These are phyloP conservation scores for Mus caroli DNA, from an alignment of 2,797 vertebrate genomes.

Conservation along the genomic window DNA sequence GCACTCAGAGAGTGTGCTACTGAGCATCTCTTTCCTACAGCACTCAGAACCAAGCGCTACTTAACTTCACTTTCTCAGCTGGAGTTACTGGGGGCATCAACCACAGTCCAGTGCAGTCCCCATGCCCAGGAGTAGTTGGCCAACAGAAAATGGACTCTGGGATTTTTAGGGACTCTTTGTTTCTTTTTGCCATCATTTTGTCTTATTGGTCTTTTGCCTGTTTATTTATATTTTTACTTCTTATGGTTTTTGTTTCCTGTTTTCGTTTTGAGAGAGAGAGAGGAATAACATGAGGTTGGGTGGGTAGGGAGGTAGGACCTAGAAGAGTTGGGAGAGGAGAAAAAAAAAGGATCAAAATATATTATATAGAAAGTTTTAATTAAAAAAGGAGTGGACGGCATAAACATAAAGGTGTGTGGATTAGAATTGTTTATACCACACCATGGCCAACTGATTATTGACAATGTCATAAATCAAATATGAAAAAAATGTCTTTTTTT, in stretches of 20 bases:
- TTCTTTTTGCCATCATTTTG: not conserved
- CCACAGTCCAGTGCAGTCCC: not conserved
- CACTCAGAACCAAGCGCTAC: not conserved
- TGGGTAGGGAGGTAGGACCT: not conserved
- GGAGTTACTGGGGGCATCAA: not conserved
- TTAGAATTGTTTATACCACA: not conserved
- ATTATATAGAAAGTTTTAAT: not conserved
- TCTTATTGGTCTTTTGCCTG: not conserved
- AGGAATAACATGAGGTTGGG: not conserved
- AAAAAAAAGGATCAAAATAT: not conserved
- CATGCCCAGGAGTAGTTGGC: not conserved
- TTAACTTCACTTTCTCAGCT: not conserved
- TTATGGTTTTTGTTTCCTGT: not conserved
- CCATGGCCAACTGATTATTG: not conserved
- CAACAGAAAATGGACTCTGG: not conserved
- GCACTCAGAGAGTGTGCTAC: not conserved
- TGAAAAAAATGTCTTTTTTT: not conserved
- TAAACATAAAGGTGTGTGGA: not conserved
- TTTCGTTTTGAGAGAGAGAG: not conserved
- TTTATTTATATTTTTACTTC: not conserved
- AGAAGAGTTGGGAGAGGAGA: not conserved
- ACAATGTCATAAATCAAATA: conserved; percentile 1
- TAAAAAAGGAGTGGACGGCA: not conserved
- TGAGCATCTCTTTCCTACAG: not conserved
- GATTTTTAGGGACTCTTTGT: not conserved